Base-by-base conservation (phyloP, 2,113 vertebrate species). In the Xenopus laevis region DNA sequence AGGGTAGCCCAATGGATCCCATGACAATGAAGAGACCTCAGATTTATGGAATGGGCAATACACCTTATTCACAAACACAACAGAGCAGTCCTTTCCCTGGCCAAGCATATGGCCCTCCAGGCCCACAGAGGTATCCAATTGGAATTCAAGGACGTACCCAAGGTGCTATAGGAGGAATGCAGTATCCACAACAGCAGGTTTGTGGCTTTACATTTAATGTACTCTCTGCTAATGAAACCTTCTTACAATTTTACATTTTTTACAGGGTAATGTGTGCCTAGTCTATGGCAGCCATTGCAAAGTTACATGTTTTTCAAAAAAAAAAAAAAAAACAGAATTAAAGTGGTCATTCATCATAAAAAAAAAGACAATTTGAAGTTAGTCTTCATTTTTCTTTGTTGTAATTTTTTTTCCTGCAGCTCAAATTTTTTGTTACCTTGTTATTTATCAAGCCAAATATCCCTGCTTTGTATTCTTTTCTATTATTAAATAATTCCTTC, bases 1-100 rank as follows among this genome's bases (percentile, higher is more conserved):
- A 98, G 96, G 95, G 95, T 81, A 93, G 90, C 47, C 92, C 96
- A 6, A 94, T 98, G 95, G 97, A 98, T 79, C 96, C 96, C 65
- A 94, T 98, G 94, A 92, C 93, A 58, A 96, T 98, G 94, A 98
- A 98, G 91, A 93, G 97, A 74, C 94, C 96, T 2, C 96, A 97
- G 87, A 82, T 98, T 80, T 98, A 98, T 5, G 92, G 94, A 79
- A 94, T 98, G 92, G 86, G 92, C 83, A 92, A 87, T 85, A 95
- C 86, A 80, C 95, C 95, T 13, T 97, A 98, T 82, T 87, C 95
- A 2, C 85, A 91, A 83, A 85, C 91, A 0, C 95, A 93, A 81
- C 94, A 95, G 82, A 93, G 91, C 70, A 93, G 92, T 72, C 89
- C 94, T 7, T 98, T 96, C 78, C 90, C 96, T 0, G 92, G 88